Evolutionary conservation across 2,888 invertebrate species (phyloP).

Genomic region (Scotopteryx bipunctaria): DNA sequence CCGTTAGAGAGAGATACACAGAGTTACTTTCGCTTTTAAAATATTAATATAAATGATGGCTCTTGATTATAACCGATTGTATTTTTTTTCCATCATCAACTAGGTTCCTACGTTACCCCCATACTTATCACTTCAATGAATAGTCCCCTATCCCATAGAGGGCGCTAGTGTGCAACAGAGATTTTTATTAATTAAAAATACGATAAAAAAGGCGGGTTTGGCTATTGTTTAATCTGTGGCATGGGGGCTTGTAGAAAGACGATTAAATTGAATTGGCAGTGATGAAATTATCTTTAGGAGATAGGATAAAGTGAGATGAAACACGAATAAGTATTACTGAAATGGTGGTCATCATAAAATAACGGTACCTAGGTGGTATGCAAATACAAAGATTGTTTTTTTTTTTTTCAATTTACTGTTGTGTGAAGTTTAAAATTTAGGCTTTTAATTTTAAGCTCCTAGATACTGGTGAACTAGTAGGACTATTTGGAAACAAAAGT

Average conservation of each 20-base stretch:
- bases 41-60: background rate
- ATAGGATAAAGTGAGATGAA: slow-evolving; percentile 1
- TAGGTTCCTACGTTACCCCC: no score
- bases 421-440: no score
- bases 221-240: slow-evolving; percentile 6
- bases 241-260: slow-evolving; percentile 31
- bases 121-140: slow-evolving; percentile 40
- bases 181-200: slow-evolving; percentile 54
- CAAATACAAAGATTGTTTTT: no score
- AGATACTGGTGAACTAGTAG: no score
- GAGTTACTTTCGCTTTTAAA: no score
- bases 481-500: no score
- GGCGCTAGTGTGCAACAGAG: slow-evolving; percentile 38
- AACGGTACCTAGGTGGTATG: no score
- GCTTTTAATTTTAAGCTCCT: no score
- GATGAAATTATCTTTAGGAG: slow-evolving; percentile 17
- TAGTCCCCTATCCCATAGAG: slow-evolving; percentile 45
- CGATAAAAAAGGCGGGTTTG: slow-evolving; percentile 30
- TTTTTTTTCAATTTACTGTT: background rate
- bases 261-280: slow-evolving; percentile 29
- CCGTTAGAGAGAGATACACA: no score
- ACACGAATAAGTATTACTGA: no score
- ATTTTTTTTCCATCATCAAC: background rate
- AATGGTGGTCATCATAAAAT: no score
- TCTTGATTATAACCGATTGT: background rate